phyloP scores from a whole-genome alignment of 30 jellyfish, hydroid and myxozoan genomes.

The Hydractinia symbiolongicarpus region DNA sequence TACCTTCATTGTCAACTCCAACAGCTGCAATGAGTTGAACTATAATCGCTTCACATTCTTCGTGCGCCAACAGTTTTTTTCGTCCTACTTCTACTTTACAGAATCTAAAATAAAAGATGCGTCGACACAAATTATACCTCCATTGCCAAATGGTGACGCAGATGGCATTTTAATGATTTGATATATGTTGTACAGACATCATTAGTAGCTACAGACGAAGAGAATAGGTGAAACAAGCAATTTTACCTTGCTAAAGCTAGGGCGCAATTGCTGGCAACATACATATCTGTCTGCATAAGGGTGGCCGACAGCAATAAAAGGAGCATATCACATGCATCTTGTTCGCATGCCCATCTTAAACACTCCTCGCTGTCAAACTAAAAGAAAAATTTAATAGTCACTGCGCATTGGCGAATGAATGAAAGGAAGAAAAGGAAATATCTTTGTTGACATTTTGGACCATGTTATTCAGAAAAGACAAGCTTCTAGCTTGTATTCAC shows the following conservation, averaged over 20 bases:
- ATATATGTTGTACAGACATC: too few relatives aligned
- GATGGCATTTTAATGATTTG: too few relatives aligned
- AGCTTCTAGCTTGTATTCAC: too few relatives aligned
- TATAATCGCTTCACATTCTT: conserved; percentile 37
- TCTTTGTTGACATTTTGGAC: too few relatives aligned
- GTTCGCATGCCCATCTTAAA: conserved; percentile 63
- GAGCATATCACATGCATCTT: conserved; percentile 73
- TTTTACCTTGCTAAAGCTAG: conserved; percentile 76
- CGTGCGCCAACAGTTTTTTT: conserved; percentile 47
- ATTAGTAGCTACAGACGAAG: too few relatives aligned
- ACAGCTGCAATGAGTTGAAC: conserved; percentile 57
- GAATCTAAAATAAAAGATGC: conserved; percentile 19
- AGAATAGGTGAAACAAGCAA: neutral
- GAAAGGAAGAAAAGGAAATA: too few relatives aligned
- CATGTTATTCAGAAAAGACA: too few relatives aligned
- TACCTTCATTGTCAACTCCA: conserved; percentile 76
- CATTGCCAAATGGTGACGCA: too few relatives aligned
- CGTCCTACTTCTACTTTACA: conserved; percentile 59
- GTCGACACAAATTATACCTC: too few relatives aligned
- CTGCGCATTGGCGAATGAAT: too few relatives aligned
- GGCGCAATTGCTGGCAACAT: conserved; percentile 66
- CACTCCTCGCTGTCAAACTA: conserved; percentile 35
- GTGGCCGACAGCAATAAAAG: conserved; percentile 49
- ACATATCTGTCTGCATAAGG: conserved; percentile 21
- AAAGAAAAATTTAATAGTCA: neutral